A percentile compares a stretch with the other conserved stretches of the same genome.
These are phyloP conservation scores for Harpegnathos saltator DNA, from an alignment of 1,140 invertebrate species.

Conservation along the genomic window DNA sequence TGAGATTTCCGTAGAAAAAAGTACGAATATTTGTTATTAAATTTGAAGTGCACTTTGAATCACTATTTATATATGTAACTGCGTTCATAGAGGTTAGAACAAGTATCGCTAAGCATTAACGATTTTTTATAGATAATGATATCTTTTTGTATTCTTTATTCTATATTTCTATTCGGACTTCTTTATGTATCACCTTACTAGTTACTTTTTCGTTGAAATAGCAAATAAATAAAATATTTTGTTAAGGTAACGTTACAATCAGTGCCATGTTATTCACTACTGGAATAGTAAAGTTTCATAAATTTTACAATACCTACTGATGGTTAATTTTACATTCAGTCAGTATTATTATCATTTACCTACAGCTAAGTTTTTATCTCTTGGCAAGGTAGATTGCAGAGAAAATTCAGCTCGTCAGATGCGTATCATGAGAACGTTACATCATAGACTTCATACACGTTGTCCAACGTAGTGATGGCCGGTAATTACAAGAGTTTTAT, in stretches of 20 bases:
- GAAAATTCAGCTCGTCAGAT: neutral
- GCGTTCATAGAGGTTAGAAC: neutral
- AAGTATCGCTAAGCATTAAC: too few species aligned
- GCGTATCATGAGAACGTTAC: neutral
- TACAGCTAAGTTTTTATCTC: neutral
- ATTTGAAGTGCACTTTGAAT: neutral
- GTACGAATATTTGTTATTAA: neutral
- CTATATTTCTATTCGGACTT: too few species aligned
- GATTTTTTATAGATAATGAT: too few species aligned
- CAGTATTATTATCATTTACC: neutral
- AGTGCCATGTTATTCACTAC: too few species aligned
- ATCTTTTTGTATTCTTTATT: too few species aligned
- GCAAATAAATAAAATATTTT: too few species aligned
- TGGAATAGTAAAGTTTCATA: too few species aligned
- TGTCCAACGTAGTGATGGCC: conserved; percentile 84
- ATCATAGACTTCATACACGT: neutral
- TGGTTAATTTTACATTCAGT: too few species aligned
- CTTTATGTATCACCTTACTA: too few species aligned
- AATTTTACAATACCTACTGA: too few species aligned
- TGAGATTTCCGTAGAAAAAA: neutral
- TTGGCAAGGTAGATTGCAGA: neutral
- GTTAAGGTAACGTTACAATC: too few species aligned
- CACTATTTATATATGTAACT: neutral
- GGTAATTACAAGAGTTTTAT: conserved; percentile 91
- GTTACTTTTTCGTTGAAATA: too few species aligned